These are phyloP conservation scores for Chroicocephalus ridibundus DNA, from an alignment of 2,113 vertebrate species.

Conservation along the genomic window DNA sequence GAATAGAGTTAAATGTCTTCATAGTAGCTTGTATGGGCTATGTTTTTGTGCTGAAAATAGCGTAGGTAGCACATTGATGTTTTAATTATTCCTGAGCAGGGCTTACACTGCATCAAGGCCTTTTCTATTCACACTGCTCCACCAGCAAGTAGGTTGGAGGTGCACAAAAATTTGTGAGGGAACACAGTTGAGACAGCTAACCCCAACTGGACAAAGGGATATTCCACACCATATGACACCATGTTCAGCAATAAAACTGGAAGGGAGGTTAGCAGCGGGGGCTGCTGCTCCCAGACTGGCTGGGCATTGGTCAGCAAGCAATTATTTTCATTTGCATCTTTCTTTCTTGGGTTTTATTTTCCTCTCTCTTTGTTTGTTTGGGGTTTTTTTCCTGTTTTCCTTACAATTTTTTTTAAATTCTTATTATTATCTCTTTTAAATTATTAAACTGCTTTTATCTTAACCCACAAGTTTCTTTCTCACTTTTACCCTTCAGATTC, in stretches of 20 bases:
- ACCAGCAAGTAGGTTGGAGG: neutral
- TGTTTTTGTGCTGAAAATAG: neutral
- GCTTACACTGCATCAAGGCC: fast-evolving
- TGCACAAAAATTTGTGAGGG: neutral
- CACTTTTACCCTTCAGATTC: neutral
- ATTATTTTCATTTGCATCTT: neutral
- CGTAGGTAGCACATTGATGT: neutral
- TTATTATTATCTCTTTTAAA: neutral
- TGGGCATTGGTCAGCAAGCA: neutral
- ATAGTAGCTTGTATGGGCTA: neutral
- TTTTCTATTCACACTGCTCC: neutral
- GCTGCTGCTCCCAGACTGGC: fast-evolving
- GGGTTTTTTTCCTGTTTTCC: neutral
- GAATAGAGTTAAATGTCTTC: neutral
- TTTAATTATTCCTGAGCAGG: neutral
- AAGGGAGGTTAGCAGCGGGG: neutral
- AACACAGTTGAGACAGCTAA: neutral
- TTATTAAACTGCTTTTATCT: neutral
- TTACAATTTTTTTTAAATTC: neutral
- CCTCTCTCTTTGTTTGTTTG: neutral
- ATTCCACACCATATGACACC: neutral
- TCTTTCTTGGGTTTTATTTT: neutral
- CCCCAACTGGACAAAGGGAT: neutral
- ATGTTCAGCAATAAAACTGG: fast-evolving
- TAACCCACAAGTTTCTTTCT: neutral